Base-by-base conservation (phyloP, 2,797 vertebrate genomes). In the Cuniculus paca region DNA sequence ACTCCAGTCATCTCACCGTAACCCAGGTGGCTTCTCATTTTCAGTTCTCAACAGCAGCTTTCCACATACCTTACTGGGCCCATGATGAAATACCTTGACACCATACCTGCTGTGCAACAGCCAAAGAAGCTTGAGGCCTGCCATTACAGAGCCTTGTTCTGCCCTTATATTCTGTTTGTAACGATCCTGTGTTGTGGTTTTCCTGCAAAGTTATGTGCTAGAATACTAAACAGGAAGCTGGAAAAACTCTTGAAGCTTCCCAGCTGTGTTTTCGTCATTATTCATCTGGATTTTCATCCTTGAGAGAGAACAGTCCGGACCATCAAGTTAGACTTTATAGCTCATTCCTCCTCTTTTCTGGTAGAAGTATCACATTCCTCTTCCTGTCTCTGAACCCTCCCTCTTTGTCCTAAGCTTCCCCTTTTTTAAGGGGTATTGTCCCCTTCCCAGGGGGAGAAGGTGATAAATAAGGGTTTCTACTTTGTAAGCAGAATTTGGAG, bases 401-500 rank as follows among this genome's bases (percentile, higher is more conserved):
- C 65, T 19, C 11, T 42, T 60, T 78, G 4, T 88, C 19, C 48
- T 11, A 6, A 42, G 19, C 26, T 48, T 36, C 8, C 34, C 19
- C 48, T n/a, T 65, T 20, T 39, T 74, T 20, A 77, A 60, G 87
- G 39, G 19, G 6, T 56, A 5, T 56, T 68, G 31, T 82, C 10
- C 31, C 75, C 26, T 34, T 90, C 4, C 75, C 45, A 39, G 2
- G 39, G 39, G 75, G 50, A 58, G 61, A 90, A 94, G 56, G 63
- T 87, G 36, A 17, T 34, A 45, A 94, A 31, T 34, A 39, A 94
- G n/a, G 31, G 48, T 50, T 88, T 87, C 52, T 74, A 20, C 39
- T 63, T 1, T 31, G 9, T 22, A 95, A 34, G 92, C 84, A 93
- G 60, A 97, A 91, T 56, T 56, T 94, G 24, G 42, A 90, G 85